Conservation (phyloP, 2,113 vertebrate genomes). For the Carollia perspicillata region DNA sequence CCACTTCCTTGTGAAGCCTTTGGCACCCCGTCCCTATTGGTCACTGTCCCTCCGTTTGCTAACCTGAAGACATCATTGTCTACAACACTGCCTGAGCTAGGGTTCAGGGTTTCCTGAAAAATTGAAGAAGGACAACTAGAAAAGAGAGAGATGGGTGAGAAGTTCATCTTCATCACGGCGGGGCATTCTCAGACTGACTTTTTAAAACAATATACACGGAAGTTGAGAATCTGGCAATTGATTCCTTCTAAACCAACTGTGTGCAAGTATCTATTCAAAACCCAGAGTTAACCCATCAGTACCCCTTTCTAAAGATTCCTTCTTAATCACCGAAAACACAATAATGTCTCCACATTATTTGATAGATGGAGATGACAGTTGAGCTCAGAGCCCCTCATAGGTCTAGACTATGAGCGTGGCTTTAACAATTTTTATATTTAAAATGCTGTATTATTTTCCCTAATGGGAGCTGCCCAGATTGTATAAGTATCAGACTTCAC, state of each 20-base stretch:
- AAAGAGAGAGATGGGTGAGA: background rate
- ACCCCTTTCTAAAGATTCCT: background rate
- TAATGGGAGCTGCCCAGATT: background rate
- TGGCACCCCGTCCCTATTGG: background rate
- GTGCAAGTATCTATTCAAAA: background rate
- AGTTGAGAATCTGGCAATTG: background rate
- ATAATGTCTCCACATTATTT: background rate
- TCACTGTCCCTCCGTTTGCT: background rate
- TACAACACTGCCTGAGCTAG: background rate
- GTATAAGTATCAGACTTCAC: background rate
- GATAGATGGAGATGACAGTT: background rate
- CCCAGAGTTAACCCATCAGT: background rate
- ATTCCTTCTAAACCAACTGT: background rate
- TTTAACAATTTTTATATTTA: background rate
- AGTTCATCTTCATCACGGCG: background rate
- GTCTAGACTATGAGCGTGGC: background rate
- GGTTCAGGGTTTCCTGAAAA: background rate
- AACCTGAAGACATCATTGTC: background rate
- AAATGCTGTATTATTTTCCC: background rate
- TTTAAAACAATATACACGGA: background rate
- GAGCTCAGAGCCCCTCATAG: background rate
- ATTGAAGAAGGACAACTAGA: background rate
- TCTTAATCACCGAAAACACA: background rate
- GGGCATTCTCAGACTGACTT: background rate
- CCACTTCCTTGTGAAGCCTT: background rate